Evolutionary conservation across 2,888 invertebrate species (phyloP), one percentile per base, ranked within the genome.

Genomic region (Sphaeridia pumilis): DNA sequence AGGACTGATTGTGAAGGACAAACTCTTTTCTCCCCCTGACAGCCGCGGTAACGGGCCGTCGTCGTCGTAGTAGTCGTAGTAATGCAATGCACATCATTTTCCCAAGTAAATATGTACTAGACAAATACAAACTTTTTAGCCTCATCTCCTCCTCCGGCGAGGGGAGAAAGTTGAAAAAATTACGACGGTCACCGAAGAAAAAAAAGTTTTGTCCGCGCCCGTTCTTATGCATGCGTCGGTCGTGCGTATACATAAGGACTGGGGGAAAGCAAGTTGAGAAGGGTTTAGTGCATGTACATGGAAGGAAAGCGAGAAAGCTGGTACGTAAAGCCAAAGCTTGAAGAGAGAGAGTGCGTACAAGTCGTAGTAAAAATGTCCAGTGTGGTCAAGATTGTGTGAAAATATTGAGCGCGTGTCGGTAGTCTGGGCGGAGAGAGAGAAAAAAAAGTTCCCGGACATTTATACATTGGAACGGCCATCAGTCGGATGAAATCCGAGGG

Each of bases 341-440:
- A 7, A 38, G 41, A 43, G 24, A 21, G 34, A 22, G 24, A 43
- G 52, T 52, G 52, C 46, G 52, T 45, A 43, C 28, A 24, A 43
- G 35, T 17, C 26, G 46, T 46, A 52, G 52, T 52, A 52, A 52
- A 52, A 52, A 52, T 52, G 52, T 52, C 52, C 53, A 38, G 53
- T 53, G 53, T 53, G 53, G 53, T 53, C 53, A 53, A 53, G 53
- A 48, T 44, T 48, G 53, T 53, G 53, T 48, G 47, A 50, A 55
- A 46, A 50, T 47, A 50, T 55, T 53, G 49, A 46, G 54, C 54
- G 49, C 42, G 49, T 49, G 48, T 48, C 49, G 54, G 54, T 35
- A 26, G 45, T 43, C 44, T 55, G 43, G 55, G 52, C 22, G 52
- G 46, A 38, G 46, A 38, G 28, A 22, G 22, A 38, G 22, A 20